phyloP scores from a whole-genome alignment of 1,140 invertebrate genomes.

The Sminthurinus signatus region DNA sequence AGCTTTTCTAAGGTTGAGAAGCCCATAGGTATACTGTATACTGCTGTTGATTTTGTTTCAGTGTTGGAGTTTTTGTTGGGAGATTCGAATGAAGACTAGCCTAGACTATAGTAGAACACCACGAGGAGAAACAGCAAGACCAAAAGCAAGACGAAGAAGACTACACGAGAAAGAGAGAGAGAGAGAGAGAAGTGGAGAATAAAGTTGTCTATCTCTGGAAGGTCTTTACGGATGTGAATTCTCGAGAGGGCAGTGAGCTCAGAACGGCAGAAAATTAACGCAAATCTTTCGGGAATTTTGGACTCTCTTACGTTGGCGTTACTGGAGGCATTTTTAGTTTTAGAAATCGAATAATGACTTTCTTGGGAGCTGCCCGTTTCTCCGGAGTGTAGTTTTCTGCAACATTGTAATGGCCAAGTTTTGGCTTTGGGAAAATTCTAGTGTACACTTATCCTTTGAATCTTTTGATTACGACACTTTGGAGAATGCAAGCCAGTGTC shows the following conservation, averaged over 20 bases:
- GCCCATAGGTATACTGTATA: too few relatives aligned
- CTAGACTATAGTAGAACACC: not conserved
- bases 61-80: too few relatives aligned
- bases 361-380: slow-evolving; percentile 40
- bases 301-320: slow-evolving; percentile 40
- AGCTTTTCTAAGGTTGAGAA: too few relatives aligned
- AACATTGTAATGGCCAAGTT: slow-evolving; percentile 42
- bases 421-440: slow-evolving; percentile 33
- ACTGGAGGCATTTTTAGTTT: slow-evolving; percentile 43
- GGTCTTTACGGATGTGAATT: slow-evolving; percentile 42
- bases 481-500: slow-evolving; percentile 39
- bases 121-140: slow-evolving; percentile 12
- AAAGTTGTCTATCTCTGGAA: slow-evolving; percentile 35
- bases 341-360: slow-evolving; percentile 45
- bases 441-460: slow-evolving; percentile 40
- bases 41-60: too few relatives aligned
- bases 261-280: slow-evolving; percentile 66
- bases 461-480: slow-evolving; percentile 42
- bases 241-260: slow-evolving; percentile 59
- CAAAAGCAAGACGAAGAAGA: not conserved
- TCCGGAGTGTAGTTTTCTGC: slow-evolving; percentile 41
- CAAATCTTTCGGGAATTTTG: slow-evolving; percentile 57
- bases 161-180: not conserved
- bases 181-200: slow-evolving; percentile 25
- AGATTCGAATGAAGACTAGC: not conserved